These are phyloP conservation scores for Clunio marinus DNA, from an alignment of 2,888 invertebrate genomes.

Conservation along the genomic window DNA sequence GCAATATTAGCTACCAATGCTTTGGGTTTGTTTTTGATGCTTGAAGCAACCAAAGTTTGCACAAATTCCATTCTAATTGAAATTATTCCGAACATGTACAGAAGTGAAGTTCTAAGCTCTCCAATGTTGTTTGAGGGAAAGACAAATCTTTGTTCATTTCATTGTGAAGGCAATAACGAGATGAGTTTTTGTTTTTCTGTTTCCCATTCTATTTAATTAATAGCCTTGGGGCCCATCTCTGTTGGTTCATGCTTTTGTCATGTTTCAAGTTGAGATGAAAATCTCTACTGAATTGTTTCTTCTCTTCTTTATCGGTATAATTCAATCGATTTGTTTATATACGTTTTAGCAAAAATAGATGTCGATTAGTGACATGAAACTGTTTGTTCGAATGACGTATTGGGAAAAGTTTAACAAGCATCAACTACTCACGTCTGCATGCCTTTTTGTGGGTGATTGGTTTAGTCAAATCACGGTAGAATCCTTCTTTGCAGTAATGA, in stretches of 20 bases:
- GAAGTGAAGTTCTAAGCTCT: no score
- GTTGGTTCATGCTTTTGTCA: constrained; percentile 27
- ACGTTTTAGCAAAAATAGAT: constrained; percentile 9
- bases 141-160: constrained; percentile 34
- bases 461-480: constrained; percentile 86
- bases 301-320: not conserved
- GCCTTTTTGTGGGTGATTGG: constrained; percentile 92
- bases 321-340: constrained; percentile 8
- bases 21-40: no score
- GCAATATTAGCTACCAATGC: no score
- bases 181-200: constrained; percentile 36
- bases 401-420: not conserved
- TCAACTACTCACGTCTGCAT: constrained; percentile 81
- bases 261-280: constrained; percentile 15
- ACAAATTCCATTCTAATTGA: no score
- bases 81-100: no score
- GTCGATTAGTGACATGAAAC: not conserved
- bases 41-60: no score
- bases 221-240: constrained; percentile 7
- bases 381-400: no score
- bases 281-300: constrained; percentile 6
- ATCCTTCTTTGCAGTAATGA: constrained; percentile 97
- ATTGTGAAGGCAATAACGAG: constrained; percentile 25
- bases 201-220: constrained; percentile 37
- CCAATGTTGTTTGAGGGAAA: not conserved